These are phyloP conservation scores for Bathynomus jamesi DNA, from an alignment of 1,140 invertebrate genomes.

Conservation along the genomic window DNA sequence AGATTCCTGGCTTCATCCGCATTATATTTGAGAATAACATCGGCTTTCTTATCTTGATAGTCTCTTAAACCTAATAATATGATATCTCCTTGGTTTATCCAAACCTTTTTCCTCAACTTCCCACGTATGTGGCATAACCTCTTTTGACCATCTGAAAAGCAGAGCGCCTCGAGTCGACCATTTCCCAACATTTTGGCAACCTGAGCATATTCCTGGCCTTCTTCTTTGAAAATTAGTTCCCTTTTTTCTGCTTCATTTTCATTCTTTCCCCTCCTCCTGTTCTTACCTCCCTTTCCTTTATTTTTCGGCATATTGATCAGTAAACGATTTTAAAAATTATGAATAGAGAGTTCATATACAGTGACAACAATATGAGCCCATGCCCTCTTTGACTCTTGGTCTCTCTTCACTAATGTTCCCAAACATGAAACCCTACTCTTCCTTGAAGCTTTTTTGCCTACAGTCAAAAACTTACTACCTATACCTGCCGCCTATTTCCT, in stretches of 20 bases:
- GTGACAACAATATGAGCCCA: too few relatives aligned
- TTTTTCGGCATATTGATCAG: too few relatives aligned
- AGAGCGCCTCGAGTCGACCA: conserved; percentile 96
- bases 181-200: conserved; percentile 99
- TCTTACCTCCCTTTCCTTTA: conserved; percentile 58
- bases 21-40: conserved; percentile 99
- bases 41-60: conserved; percentile 98
- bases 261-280: conserved; percentile 57
- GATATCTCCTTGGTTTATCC: conserved; percentile 99
- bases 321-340: too few relatives aligned
- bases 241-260: conserved; percentile 57
- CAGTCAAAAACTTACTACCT: too few relatives aligned
- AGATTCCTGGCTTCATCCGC: conserved; percentile 97
- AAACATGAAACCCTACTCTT: too few relatives aligned
- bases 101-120: conserved; percentile 85
- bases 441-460: too few relatives aligned
- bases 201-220: conserved; percentile 49
- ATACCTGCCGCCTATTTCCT: too few relatives aligned
- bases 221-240: conserved; percentile 56
- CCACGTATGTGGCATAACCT: conserved; percentile 98
- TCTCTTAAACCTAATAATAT: conserved; percentile 78
- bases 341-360: too few relatives aligned
- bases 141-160: conserved; percentile 86
- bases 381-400: too few relatives aligned
- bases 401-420: too few relatives aligned